Base-by-base conservation (phyloP, 2,888 invertebrate genomes). In the Bhutanitis thaidina region DNA sequence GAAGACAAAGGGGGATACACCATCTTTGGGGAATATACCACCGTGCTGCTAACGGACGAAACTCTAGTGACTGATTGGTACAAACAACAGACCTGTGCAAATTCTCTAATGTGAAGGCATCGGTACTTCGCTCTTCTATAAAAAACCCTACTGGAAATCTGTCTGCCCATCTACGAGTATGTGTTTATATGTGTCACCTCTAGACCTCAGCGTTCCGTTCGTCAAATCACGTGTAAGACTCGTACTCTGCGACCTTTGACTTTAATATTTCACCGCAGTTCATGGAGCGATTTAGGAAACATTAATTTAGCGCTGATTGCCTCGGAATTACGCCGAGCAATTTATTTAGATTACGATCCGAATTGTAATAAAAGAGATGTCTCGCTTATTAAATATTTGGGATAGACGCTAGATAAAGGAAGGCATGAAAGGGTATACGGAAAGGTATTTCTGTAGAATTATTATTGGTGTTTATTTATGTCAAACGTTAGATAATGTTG, bases 261-360 rank as follows among this genome's bases (percentile, higher is more conserved):
- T 36, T 36, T 36, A 36, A 36, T 15, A 36, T 36, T 36, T 16
- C 14, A 15, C 15, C n/a, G 1, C 2, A 15, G 36, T 15, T 36
- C 39, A 12, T 7, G 8, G 39, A 39, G 39, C 25, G 12, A 39
- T 13, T 39, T 39, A n/a, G 39, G 25, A 9, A 39, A 13, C 30
- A 15, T 41, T 41, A 41, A 41, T 41, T 41, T 29, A 15, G 30
- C 27, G 27, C 41, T 29, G 27, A 41, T 13, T 29, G 29, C 41
- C 13, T 1, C n/a, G 20, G 38, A 16, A 16, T 37, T 9, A 37
- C 16, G 37, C 9, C 16, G 16, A 8, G 37, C n/a, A 37, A 35
- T 37, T 37, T 37, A 37, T 40, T 29, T 27, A 27, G 40, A 40
- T 40, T 40, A 37, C 37, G 37, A 16, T 15, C 16, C 37, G 38